Conservation (phyloP, 2,888 invertebrate genomes). For the Cerastoderma edule region DNA sequence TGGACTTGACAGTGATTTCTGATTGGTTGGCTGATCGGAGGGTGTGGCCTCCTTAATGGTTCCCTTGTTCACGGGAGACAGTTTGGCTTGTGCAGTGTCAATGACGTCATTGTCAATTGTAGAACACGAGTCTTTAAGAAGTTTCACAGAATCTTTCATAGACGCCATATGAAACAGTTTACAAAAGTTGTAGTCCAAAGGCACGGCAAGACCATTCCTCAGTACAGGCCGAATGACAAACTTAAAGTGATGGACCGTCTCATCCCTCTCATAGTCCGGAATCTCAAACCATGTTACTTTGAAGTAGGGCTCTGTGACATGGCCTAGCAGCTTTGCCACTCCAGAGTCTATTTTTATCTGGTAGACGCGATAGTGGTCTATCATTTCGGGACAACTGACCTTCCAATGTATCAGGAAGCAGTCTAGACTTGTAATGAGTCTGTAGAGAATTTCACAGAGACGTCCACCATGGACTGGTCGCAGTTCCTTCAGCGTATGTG, state of each 20-base stretch:
- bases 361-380: slow-evolving; percentile 60
- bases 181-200: slow-evolving; percentile 50
- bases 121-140: slow-evolving; percentile 42
- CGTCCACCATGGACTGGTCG: slow-evolving; percentile 48
- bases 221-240: slow-evolving; percentile 57
- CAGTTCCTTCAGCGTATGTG: slow-evolving; percentile 48
- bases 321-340: slow-evolving; percentile 56
- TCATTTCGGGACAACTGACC: slow-evolving; percentile 27
- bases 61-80: background rate
- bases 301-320: slow-evolving; percentile 46
- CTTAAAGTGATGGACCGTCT: slow-evolving; percentile 49
- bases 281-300: slow-evolving; percentile 62
- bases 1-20: no score
- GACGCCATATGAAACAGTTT: slow-evolving; percentile 51
- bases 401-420: slow-evolving; percentile 59
- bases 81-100: slow-evolving; percentile 6
- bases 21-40: no score
- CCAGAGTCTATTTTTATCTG: slow-evolving; percentile 50
- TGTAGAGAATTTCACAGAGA: slow-evolving; percentile 44
- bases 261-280: slow-evolving; percentile 51
- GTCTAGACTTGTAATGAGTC: slow-evolving; percentile 50
- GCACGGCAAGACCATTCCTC: slow-evolving; percentile 51
- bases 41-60: no score
- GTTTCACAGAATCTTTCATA: slow-evolving; percentile 25
- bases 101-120: slow-evolving; percentile 15